Base-by-base conservation (phyloP, 2,113 vertebrate genomes). In the Pionites leucogaster region DNA sequence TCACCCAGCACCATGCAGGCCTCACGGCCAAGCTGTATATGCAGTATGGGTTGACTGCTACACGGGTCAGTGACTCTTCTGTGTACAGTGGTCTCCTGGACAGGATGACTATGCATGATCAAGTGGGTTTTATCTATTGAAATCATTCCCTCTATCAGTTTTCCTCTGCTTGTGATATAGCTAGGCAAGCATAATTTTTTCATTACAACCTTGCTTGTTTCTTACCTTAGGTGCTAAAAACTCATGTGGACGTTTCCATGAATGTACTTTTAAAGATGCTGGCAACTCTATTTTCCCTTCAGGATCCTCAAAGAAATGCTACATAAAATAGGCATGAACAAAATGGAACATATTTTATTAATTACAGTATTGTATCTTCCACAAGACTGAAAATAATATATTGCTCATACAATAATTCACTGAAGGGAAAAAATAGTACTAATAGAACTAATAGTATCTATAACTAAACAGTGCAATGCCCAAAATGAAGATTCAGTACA, bases 191-290 rank as follows among this genome's bases (percentile, higher is more conserved):
- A 37, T 37, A 11, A 49, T 13, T 47, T 95, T 79, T 79, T 57
- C 12, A 42, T 62, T 59, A 27, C 8, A 12, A 42, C 7, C 7
- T 67, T 90, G 16, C 11, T 86, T 50, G 10, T 37, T 82, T 96
- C 98, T 98, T 97, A 98, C 99, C 98, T 96, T 98, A 84, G 96
- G 97, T 67, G 55, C 37, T 81, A 98, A 96, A 96, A 99, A 98
- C 71, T 99, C 99, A 17, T 97, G 83, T 27, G 99, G 99, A 31
- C 99, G 99, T 97, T 98, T 99, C 99, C 99, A 99, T 47, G 97
- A 97, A 97, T 98, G 97, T 49, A 99, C 97, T 96, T 98, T 99
- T 75, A 99, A 63, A 55, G 98, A 98, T 33, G 82, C 37, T 72
- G 99, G 99, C 53, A 99, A 90, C 55, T 96, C 94, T 94, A 99